Percentiles rank a stretch among this genome's conserved stretches.
Conservation (phyloP, 2,888 invertebrate species). For the Molanna angustata region DNA sequence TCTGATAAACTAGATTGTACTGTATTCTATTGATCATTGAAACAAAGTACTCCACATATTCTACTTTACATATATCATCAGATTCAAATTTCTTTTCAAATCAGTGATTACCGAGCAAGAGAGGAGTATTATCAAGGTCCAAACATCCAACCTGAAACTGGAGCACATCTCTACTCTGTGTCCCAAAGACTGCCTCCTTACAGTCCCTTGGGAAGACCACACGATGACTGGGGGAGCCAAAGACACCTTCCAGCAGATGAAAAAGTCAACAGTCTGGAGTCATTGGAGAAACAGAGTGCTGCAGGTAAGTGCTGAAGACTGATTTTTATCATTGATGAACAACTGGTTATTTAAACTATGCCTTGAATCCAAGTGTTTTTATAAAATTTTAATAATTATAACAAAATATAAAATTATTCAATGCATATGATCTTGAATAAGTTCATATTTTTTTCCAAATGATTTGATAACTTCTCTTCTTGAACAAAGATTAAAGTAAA, state of each 20-base stretch:
- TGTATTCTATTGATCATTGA: too few species aligned
- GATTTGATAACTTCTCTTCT: too few species aligned
- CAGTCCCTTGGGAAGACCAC: conserved; percentile 51
- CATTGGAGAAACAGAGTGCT: conserved; percentile 51
- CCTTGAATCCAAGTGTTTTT: background rate
- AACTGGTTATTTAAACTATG: background rate
- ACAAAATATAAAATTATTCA: background rate
- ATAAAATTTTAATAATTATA: background rate
- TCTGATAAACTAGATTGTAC: too few species aligned
- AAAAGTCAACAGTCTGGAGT: conserved; percentile 54
- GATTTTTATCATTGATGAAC: too few species aligned
- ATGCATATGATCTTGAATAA: too few species aligned
- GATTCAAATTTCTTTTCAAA: conserved; percentile 32
- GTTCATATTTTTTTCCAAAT: too few species aligned
- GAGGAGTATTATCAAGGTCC: conserved; percentile 54
- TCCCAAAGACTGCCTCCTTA: conserved; percentile 58
- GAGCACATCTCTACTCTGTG: conserved; percentile 57
- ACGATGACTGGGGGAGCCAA: conserved; percentile 54
- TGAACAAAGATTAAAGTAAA: too few species aligned
- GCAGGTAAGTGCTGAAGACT: conserved; percentile 45
- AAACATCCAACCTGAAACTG: conserved; percentile 52
- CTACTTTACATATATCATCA: too few species aligned
- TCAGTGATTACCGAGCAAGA: conserved; percentile 51
- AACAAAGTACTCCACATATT: too few species aligned
- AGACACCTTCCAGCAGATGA: conserved; percentile 51